Evolutionary conservation across 2,113 vertebrate genomes (phyloP).

Genomic region (Turdus rufiventris): DNA sequence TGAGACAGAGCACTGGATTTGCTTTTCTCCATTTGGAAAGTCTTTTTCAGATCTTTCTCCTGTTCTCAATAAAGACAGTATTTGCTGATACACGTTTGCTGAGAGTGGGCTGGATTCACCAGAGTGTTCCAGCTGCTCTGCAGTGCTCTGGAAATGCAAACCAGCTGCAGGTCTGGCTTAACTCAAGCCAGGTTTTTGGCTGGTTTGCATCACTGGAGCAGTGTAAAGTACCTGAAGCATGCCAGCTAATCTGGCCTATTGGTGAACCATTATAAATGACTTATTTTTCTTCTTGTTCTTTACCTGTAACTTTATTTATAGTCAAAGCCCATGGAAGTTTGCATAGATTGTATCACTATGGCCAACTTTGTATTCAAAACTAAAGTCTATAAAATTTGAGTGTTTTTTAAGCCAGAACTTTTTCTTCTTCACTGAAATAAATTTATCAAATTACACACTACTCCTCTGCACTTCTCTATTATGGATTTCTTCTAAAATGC

Average conservation of each 20-base stretch:
- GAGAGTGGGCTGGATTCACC: neutral
- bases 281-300: constrained; percentile 46
- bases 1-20: neutral
- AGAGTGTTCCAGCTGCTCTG: neutral
- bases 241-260: constrained; percentile 42
- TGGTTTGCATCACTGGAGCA: constrained; percentile 32
- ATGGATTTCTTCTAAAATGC: neutral
- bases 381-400: neutral
- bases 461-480: neutral
- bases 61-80: neutral
- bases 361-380: neutral
- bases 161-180: constrained; percentile 30
- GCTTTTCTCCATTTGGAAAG: neutral
- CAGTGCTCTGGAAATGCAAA: neutral
- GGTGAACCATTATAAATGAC: constrained; percentile 46
- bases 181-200: constrained; percentile 16
- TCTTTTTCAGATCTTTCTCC: neutral
- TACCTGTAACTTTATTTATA: constrained; percentile 2
- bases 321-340: neutral
- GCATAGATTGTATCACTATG: neutral
- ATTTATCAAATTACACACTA: neutral
- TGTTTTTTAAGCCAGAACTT: neutral
- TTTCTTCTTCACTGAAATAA: neutral
- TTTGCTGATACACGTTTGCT: neutral
- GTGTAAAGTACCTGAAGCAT: constrained; percentile 38